These are phyloP conservation scores for Virgularia gustaviana DNA, from an alignment of 92 coral and sea anemone species.

Conservation along the genomic window DNA sequence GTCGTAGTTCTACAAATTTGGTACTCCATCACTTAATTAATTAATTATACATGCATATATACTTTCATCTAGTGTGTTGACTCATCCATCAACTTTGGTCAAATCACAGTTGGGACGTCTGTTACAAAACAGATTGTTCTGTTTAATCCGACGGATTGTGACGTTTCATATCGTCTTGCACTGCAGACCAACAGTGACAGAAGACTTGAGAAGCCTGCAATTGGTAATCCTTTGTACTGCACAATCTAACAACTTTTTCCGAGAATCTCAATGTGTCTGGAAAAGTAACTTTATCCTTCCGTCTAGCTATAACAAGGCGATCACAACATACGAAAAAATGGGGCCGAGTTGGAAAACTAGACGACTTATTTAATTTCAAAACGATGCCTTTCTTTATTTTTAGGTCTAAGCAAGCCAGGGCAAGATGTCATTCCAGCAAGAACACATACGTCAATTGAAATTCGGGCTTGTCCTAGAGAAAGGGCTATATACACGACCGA, in stretches of 20 bases:
- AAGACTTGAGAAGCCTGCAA: conserved; percentile 62
- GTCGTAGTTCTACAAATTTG: background rate
- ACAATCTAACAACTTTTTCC: too few species aligned
- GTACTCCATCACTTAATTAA: too few species aligned
- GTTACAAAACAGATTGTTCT: conserved; percentile 67
- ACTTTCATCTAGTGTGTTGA: conserved; percentile 57
- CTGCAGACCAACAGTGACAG: conserved; percentile 66
- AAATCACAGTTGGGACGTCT: conserved; percentile 79
- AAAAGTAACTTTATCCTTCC: too few species aligned
- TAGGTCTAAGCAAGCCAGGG: conserved; percentile 51
- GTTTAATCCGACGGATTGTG: conserved; percentile 88
- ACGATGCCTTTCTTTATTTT: conserved; percentile 25
- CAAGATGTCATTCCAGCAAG: conserved; percentile 77
- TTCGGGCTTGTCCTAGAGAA: conserved; percentile 72
- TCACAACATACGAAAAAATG: too few species aligned
- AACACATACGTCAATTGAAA: conserved; percentile 73
- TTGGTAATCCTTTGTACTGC: too few species aligned
- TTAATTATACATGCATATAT: too few species aligned
- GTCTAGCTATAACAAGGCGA: too few species aligned
- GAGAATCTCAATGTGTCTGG: too few species aligned
- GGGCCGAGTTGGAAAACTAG: too few species aligned
- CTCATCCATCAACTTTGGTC: conserved; percentile 64
- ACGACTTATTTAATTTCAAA: too few species aligned
- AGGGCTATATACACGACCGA: conserved; percentile 64
- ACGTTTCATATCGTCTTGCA: conserved; percentile 68